Evolutionary conservation across 1,140 invertebrate species (phyloP).

Genomic region (Lasaia peninsularis): DNA sequence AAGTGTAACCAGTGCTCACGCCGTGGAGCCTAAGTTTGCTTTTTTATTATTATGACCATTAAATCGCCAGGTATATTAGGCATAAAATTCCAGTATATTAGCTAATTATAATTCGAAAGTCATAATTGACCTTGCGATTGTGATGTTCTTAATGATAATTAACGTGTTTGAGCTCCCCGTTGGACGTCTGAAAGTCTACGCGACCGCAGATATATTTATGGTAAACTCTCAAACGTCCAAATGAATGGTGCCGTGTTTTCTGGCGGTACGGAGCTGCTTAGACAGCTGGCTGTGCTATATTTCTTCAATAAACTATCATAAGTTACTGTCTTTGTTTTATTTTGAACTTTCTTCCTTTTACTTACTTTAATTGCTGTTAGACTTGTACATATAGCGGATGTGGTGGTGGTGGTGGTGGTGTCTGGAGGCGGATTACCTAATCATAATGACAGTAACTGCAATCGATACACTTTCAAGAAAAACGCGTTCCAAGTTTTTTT

Average conservation of each 20-base stretch:
- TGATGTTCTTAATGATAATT: too few relatives aligned
- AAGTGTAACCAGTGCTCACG: conserved; percentile 21
- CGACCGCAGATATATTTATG: conserved; percentile 17
- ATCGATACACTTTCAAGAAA: too few relatives aligned
- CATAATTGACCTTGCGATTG: too few relatives aligned
- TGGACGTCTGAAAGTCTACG: conserved; percentile 2
- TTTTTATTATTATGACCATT: too few relatives aligned
- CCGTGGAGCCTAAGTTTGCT: background rate
- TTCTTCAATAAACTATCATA: conserved; percentile 72
- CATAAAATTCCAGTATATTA: too few relatives aligned
- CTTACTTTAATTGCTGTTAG: background rate
- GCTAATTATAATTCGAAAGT: too few relatives aligned
- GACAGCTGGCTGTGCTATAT: conserved; percentile 70
- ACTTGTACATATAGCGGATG: too few relatives aligned
- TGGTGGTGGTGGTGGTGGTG: too few relatives aligned
- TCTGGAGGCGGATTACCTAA: too few relatives aligned
- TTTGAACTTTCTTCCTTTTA: background rate
- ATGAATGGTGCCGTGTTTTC: conserved; percentile 30
- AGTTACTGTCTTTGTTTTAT: conserved; percentile 40
- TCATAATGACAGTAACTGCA: too few relatives aligned
- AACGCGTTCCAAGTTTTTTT: too few relatives aligned
- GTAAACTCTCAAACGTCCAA: conserved; percentile 6
- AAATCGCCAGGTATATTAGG: too few relatives aligned
- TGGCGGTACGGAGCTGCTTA: conserved; percentile 53
- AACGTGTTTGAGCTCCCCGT: background rate